Conservation (phyloP, 37 sponge, comb jelly and placozoan genomes). For the Halisarca cf. caerulea region DNA sequence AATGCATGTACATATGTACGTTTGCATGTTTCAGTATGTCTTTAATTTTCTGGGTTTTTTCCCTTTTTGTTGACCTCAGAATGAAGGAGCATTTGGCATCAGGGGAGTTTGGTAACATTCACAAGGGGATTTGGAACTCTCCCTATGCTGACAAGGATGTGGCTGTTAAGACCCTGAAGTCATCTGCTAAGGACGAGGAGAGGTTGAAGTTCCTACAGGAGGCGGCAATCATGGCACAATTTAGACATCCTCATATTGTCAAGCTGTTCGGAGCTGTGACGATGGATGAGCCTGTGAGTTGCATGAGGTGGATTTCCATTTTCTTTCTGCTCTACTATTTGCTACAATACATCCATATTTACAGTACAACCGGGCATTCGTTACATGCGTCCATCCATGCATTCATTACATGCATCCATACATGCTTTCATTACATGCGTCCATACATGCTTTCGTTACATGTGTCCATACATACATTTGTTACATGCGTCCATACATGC, state of each 20-base stretch:
- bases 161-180: slow-evolving; percentile 61
- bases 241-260: slow-evolving; percentile 65
- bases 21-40: not conserved
- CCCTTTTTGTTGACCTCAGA: not conserved
- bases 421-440: too few species aligned
- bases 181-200: slow-evolving; percentile 24
- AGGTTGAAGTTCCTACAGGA: slow-evolving; percentile 73
- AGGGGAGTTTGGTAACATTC: slow-evolving; percentile 72
- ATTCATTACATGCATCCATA: too few species aligned
- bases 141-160: slow-evolving; percentile 29
- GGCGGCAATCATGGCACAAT: slow-evolving; percentile 82
- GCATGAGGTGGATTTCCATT: too few species aligned
- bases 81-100: slow-evolving; percentile 30
- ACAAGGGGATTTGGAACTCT: slow-evolving; percentile 56
- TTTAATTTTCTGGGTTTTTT: too few species aligned
- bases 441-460: too few species aligned
- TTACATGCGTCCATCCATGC: too few species aligned
- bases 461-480: too few species aligned
- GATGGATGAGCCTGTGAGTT: slow-evolving; percentile 63
- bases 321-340: too few species aligned
- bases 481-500: too few species aligned
- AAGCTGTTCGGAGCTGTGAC: slow-evolving; percentile 72
- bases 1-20: not conserved
- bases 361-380: too few species aligned
- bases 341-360: too few species aligned